Percentiles rank a stretch among this genome's conserved stretches.
phyloP scores from a whole-genome alignment of 1,140 invertebrate species.

The Drepana arcuata region DNA sequence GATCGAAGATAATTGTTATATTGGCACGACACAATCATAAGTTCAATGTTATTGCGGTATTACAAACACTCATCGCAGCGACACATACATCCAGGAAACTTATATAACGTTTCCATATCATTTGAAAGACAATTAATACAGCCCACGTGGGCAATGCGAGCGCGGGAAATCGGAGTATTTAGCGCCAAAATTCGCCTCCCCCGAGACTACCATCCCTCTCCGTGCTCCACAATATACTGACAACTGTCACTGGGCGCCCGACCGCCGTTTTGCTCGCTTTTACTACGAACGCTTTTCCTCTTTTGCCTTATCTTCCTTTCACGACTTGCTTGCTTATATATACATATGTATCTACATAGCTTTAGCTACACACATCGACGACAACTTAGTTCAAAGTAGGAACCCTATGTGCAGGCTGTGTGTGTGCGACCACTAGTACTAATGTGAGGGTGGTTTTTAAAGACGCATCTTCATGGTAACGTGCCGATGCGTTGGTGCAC shows the following conservation, averaged over 20 bases:
- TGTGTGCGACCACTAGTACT: constrained; percentile 25
- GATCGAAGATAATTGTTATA: constrained; percentile 33
- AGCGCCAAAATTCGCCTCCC: constrained; percentile 28
- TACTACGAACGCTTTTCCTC: constrained; percentile 53
- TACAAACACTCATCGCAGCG: constrained; percentile 26
- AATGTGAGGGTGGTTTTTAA: constrained; percentile 26
- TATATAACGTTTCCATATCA: constrained; percentile 14
- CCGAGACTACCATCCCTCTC: constrained; percentile 50
- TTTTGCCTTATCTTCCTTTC: constrained; percentile 57
- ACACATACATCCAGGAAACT: constrained; percentile 11
- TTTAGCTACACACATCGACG: constrained; percentile 45
- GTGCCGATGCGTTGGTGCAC: constrained; percentile 39
- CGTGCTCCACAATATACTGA: constrained; percentile 48
- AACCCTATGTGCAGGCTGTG: background rate
- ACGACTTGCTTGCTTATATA: no score
- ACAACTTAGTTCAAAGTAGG: constrained; percentile 26
- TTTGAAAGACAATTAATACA: constrained; percentile 16
- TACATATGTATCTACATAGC: constrained; percentile 39
- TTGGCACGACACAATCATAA: constrained; percentile 51
- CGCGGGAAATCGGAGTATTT: constrained; percentile 53
- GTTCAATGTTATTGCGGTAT: constrained; percentile 26
- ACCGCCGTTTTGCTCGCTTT: constrained; percentile 45
- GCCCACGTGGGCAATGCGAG: constrained; percentile 32
- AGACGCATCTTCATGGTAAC: constrained; percentile 38
- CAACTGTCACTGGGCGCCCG: constrained; percentile 37